A percentile compares a stretch with the other conserved stretches of the same genome.
Conservation (phyloP, 2,113 vertebrate genomes). For the Misgurnus anguillicaudatus region DNA sequence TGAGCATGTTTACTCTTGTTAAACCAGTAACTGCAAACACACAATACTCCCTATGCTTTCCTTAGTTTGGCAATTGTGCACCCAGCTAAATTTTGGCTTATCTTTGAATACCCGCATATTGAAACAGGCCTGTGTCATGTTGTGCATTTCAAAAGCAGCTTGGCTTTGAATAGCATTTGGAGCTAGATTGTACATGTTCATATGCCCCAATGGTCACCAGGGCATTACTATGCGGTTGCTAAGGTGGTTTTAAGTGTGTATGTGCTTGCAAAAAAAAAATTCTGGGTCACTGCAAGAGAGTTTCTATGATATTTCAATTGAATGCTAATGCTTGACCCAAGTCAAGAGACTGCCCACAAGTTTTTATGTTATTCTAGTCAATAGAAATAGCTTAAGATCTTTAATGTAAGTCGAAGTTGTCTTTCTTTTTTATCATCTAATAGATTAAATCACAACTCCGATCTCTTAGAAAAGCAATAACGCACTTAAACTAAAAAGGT, state of each 20-base stretch:
- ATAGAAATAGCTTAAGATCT: too few relatives aligned
- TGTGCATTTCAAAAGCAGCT: conserved; percentile 10
- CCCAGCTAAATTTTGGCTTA: not conserved
- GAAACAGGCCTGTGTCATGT: not conserved
- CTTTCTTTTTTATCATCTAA: too few relatives aligned
- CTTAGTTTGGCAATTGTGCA: conserved; percentile 14
- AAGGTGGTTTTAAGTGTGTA: not conserved
- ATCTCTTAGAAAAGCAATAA: too few relatives aligned
- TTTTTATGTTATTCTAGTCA: too few relatives aligned
- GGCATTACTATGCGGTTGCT: not conserved
- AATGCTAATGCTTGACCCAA: too few relatives aligned
- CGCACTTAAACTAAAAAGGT: too few relatives aligned
- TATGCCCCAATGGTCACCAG: not conserved
- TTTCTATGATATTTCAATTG: too few relatives aligned
- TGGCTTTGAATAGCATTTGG: not conserved
- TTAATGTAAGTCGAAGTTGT: too few relatives aligned
- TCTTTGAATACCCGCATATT: not conserved
- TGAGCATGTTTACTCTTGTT: conserved; percentile 6
- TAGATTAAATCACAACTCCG: too few relatives aligned
- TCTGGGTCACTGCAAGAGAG: too few relatives aligned
- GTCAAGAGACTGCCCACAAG: too few relatives aligned
- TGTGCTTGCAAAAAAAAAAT: too few relatives aligned
- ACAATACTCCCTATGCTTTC: conserved; percentile 3
- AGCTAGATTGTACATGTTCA: not conserved
- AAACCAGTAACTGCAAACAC: not conserved